Percentiles rank a stretch among this genome's conserved stretches.
These are phyloP conservation scores for Hippopotamyrus pictus DNA, from an alignment of 2,797 vertebrate genomes.

Conservation along the genomic window DNA sequence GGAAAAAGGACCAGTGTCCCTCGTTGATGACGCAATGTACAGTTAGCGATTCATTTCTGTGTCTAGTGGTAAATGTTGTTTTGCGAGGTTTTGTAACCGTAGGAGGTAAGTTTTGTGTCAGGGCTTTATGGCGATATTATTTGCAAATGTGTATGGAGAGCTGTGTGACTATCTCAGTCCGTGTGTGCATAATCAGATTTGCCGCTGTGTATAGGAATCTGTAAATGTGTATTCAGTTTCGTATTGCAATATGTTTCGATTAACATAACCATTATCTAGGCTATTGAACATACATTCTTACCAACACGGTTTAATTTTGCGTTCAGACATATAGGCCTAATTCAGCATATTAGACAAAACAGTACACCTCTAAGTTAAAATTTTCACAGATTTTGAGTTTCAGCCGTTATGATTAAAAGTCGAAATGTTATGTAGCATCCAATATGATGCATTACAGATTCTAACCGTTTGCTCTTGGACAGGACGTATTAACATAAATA, in stretches of 20 bases:
- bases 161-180: background rate
- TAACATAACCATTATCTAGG: background rate
- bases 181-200: background rate
- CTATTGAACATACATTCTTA: background rate
- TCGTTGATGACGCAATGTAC: background rate
- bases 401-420: background rate
- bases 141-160: background rate
- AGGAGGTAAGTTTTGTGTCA: background rate
- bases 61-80: background rate
- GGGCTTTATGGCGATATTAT: background rate
- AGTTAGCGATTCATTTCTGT: background rate
- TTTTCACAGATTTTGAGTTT: background rate
- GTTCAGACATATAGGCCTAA: background rate
- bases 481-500: background rate
- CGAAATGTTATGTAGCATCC: background rate
- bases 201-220: background rate
- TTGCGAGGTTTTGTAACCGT: background rate
- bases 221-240: background rate
- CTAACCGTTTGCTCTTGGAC: background rate
- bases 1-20: background rate
- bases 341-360: background rate
- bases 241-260: background rate
- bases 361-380: background rate
- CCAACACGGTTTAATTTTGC: background rate
- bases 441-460: background rate